Percentiles rank a stretch among this genome's conserved stretches.
Evolutionary conservation across 2,888 invertebrate genomes (phyloP).

Genomic region (Eupeodes luniger): DNA sequence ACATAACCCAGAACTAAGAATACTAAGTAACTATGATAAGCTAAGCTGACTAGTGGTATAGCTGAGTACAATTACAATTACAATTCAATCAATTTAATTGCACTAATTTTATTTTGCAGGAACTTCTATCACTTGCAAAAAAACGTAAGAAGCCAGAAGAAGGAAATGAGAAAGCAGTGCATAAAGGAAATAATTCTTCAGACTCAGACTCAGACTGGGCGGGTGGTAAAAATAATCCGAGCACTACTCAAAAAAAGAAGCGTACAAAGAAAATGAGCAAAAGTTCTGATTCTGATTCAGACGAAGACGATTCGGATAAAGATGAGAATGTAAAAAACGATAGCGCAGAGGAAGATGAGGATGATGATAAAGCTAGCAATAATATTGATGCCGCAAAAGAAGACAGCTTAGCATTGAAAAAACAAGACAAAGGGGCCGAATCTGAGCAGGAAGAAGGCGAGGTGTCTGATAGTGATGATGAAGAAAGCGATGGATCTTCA

Average conservation of each 20-base stretch:
- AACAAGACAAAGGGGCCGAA: slow-evolving; percentile 80
- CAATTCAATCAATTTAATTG: too few species aligned
- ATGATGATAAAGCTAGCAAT: slow-evolving; percentile 50
- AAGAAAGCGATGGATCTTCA: slow-evolving; percentile 84
- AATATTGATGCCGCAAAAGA: slow-evolving; percentile 79
- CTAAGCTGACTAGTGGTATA: too few species aligned
- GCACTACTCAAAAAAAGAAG: slow-evolving; percentile 84
- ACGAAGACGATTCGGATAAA: slow-evolving; percentile 83
- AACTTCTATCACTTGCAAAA: slow-evolving; percentile 92
- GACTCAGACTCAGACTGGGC: slow-evolving; percentile 86
- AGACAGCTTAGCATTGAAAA: slow-evolving; percentile 78
- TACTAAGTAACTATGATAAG: too few species aligned
- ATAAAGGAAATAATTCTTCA: slow-evolving; percentile 85
- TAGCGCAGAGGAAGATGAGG: slow-evolving; percentile 78
- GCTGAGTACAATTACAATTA: too few species aligned
- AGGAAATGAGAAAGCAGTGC: slow-evolving; percentile 84
- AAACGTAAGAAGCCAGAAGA: slow-evolving; percentile 87
- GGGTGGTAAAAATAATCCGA: slow-evolving; percentile 80
- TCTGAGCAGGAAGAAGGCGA: slow-evolving; percentile 94
- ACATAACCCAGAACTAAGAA: too few species aligned
- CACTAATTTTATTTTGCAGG: slow-evolving; percentile 84
- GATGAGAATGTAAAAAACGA: slow-evolving; percentile 80
- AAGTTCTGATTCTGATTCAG: slow-evolving; percentile 80
- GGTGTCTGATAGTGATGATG: slow-evolving; percentile 88
- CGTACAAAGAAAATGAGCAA: slow-evolving; percentile 81